Conservation (phyloP, 2,797 vertebrate species). For the Sebastes paucispinis region DNA sequence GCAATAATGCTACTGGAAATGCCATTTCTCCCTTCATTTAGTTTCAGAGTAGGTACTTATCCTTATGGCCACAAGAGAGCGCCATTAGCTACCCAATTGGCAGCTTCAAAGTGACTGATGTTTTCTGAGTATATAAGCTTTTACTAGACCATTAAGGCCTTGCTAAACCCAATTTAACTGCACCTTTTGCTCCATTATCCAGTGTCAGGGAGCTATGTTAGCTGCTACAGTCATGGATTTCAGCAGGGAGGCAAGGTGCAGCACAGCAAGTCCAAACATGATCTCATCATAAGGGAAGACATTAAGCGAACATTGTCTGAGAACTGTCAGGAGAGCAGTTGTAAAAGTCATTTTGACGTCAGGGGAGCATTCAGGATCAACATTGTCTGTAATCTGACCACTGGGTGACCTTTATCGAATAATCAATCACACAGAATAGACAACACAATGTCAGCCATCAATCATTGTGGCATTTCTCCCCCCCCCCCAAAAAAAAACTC, state of each 20-base stretch:
- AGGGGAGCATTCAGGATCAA: background rate
- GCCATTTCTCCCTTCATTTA: slow-evolving; percentile 12
- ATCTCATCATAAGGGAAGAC: background rate
- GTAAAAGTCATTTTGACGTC: background rate
- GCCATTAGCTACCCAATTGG: slow-evolving; percentile 34
- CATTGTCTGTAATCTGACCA: background rate
- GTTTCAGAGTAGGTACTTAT: slow-evolving; percentile 7
- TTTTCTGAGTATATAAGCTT: background rate
- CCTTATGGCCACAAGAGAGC: slow-evolving; percentile 61
- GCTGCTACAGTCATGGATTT: background rate
- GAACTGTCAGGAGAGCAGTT: background rate
- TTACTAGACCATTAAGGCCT: background rate
- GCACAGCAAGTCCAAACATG: slow-evolving; percentile 20
- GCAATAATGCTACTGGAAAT: slow-evolving; percentile 35
- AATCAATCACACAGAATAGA: background rate
- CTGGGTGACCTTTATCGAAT: background rate
- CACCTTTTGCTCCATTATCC: background rate
- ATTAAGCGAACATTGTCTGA: background rate
- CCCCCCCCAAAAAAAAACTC: too few species aligned
- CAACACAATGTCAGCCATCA: background rate
- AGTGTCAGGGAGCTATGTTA: background rate
- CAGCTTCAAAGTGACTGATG: background rate
- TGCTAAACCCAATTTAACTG: background rate
- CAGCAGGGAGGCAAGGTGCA: background rate
- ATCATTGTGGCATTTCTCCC: background rate